Percentiles rank a stretch among this genome's conserved stretches.
Conservation (phyloP, 2,113 vertebrate genomes). For the Sinosuthora webbiana region DNA sequence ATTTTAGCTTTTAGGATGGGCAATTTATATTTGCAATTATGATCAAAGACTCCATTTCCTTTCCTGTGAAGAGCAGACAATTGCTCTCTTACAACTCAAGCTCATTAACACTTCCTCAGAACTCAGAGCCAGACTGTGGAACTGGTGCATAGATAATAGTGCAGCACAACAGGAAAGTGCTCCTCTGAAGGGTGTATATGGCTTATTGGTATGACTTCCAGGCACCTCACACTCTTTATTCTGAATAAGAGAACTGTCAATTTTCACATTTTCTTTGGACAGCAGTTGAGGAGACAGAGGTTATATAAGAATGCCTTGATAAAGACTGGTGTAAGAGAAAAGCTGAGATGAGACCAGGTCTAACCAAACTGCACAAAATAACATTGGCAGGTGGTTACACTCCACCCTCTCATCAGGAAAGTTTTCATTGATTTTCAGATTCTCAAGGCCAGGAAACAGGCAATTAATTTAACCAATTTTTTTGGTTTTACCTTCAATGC, state of each 20-base stretch:
- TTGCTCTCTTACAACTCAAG: not conserved
- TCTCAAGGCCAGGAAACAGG: not conserved
- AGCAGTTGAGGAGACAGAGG: not conserved
- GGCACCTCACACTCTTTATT: not conserved
- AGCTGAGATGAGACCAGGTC: not conserved
- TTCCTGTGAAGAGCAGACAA: not conserved
- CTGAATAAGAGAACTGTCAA: not conserved
- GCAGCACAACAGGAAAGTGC: not conserved
- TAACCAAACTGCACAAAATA: not conserved
- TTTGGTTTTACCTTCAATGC: not conserved
- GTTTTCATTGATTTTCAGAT: not conserved
- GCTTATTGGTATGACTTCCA: not conserved
- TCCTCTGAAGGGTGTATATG: not conserved
- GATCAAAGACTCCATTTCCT: conserved; percentile 29
- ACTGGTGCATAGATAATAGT: not conserved
- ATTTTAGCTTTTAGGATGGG: not conserved
- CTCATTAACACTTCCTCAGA: conserved; percentile 12
- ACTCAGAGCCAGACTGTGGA: not conserved
- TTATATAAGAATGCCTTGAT: not conserved
- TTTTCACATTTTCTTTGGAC: not conserved
- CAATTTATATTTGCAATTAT: conserved; percentile 29
- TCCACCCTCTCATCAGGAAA: not conserved
- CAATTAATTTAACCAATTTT: not conserved
- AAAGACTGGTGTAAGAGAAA: not conserved
- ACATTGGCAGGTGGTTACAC: fast-evolving